Evolutionary conservation across 2,888 invertebrate species (phyloP), one percentile per base, ranked within the genome.

Genomic region (Eupithecia insigniata): DNA sequence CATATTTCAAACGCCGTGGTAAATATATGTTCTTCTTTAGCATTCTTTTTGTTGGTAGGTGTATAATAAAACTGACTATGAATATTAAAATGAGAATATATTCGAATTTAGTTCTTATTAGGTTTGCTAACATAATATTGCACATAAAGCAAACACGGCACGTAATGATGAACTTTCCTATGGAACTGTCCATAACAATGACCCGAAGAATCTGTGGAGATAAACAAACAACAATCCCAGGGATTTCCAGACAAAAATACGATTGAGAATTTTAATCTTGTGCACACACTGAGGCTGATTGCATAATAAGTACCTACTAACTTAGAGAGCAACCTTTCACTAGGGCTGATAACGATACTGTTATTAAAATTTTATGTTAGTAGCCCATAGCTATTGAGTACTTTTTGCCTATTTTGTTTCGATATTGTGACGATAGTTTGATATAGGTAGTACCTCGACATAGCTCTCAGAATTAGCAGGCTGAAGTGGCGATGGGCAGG

Each of bases 31-130:
- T 55, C 12, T 26, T 55, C 12, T 26, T 22, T 26, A 55, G 55
- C 55, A 55, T 55, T 55, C 12, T 55, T 55, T 55, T 26, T 12
- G 55, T 55, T 55, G 55, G 55, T 14, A 55, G 55, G 55, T 55
- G 55, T 55, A 55, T 55, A 55, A 26, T 55, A 55, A 55, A 55
- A 26, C 22, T 55, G 12, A 22, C 8, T 14, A 55, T 5, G 12
- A 55, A 26, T 55, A 55, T 26, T 14, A 55, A 26, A 5, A 55
- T 55, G 55, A 55, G 26, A 26, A 55, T 26, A 26, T 55, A 55
- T 55, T 55, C 55, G 22, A 4, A 26, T 14, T 55, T 55, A 26
- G 55, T 26, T 26, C 55, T 55, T 55, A 55, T 26, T 26, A 55
- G 3, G 26, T 55, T 55, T 26, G 55, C 55, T 10, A 55, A 55